A percentile compares a stretch with the other conserved stretches of the same genome.
These are phyloP conservation scores for Mamestra brassicae DNA, from an alignment of 2,888 invertebrate species.

Conservation along the genomic window DNA sequence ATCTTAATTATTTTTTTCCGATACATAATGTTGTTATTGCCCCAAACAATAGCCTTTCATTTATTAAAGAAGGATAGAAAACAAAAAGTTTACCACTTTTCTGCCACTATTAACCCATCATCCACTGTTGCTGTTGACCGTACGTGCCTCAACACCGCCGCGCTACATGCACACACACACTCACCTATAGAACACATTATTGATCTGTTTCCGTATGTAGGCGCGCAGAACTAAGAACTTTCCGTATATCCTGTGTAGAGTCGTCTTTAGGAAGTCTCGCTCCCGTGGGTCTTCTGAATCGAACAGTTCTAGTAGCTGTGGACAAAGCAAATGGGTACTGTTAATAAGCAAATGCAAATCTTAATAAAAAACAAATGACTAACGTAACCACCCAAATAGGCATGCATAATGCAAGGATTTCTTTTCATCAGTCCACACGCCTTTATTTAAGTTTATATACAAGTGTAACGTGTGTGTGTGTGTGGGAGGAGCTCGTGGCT, in stretches of 20 bases:
- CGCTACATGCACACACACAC: constrained; percentile 52
- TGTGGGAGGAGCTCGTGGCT: no score
- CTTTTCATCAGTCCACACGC: no score
- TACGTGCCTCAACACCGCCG: not conserved
- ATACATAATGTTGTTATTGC: no score
- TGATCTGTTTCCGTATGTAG: constrained; percentile 99
- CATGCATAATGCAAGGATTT: no score
- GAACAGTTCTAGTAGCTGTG: constrained; percentile 97
- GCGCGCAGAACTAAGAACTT: constrained; percentile 99
- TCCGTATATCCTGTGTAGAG: constrained; percentile 99
- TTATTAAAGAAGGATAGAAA: no score
- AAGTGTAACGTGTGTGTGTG: no score
- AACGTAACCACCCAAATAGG: not conserved
- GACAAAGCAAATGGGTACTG: constrained; percentile 29
- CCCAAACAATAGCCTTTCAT: no score
- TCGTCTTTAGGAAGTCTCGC: constrained; percentile 99
- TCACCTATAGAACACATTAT: constrained; percentile 98
- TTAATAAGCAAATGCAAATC: constrained; percentile 9
- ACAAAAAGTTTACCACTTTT: no score
- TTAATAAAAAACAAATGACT: not conserved
- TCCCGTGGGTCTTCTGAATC: constrained; percentile 99
- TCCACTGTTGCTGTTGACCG: not conserved
- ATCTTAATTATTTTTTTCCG: no score
- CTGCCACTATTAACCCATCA: no score
- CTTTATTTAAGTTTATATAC: no score